Percentiles rank a stretch among this genome's conserved stretches.
These are phyloP conservation scores for Phaethornis superciliosus DNA, from an alignment of 2,113 vertebrate species.

Conservation along the genomic window DNA sequence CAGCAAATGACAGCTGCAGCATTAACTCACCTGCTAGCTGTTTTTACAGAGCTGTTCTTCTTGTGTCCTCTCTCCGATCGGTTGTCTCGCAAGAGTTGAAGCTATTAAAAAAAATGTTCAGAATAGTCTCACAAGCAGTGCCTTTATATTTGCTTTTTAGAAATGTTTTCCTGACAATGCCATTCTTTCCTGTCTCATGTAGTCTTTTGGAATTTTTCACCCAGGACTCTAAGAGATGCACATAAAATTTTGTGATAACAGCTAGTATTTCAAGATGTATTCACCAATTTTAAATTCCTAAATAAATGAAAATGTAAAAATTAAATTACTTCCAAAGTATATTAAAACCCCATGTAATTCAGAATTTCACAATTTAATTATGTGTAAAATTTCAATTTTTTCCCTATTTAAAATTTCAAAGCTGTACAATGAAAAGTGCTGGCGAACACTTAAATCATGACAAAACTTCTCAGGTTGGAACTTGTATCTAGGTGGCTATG, in stretches of 20 bases:
- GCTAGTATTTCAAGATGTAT: background rate
- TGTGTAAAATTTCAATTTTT: background rate
- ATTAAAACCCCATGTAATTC: background rate
- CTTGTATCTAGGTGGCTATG: background rate
- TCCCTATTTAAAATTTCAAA: background rate
- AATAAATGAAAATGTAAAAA: background rate
- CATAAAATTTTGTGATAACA: background rate
- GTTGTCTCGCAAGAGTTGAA: constrained; percentile 86
- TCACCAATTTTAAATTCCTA: background rate
- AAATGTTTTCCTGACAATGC: background rate
- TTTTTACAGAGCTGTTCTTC: constrained; percentile 91
- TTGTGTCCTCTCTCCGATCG: constrained; percentile 90
- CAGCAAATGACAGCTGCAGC: background rate
- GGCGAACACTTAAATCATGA: background rate
- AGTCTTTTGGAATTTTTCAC: background rate
- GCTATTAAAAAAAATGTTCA: constrained; percentile 55
- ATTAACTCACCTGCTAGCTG: constrained; percentile 88
- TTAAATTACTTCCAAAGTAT: background rate
- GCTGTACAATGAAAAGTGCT: background rate
- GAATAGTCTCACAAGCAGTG: constrained; percentile 34
- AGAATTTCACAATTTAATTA: background rate
- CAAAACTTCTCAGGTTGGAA: background rate
- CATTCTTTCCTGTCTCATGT: background rate
- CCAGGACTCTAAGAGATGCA: background rate
- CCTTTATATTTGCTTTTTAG: background rate